Conservation (phyloP, 2,888 invertebrate genomes). For the Prenolepis imparis region DNA sequence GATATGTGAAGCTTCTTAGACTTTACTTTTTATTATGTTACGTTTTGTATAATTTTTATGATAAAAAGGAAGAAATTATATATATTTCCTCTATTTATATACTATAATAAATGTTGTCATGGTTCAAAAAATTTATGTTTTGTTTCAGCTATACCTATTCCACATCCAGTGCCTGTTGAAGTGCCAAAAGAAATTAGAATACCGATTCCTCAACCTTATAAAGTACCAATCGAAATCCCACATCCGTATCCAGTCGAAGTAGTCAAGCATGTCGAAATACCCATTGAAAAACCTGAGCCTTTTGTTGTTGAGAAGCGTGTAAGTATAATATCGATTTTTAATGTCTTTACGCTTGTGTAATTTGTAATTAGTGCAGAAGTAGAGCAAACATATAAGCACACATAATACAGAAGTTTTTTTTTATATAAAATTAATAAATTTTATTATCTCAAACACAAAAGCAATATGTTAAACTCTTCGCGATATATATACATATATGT, state of each 20-base stretch:
- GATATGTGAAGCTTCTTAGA: neutral
- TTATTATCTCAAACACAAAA: neutral
- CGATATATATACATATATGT: too few relatives aligned
- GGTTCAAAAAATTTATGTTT: neutral
- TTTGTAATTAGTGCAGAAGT: neutral
- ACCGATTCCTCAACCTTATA: conserved; percentile 88
- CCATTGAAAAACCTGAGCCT: conserved; percentile 88
- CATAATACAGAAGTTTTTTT: neutral
- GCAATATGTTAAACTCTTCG: too few relatives aligned
- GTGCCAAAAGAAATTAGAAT: conserved; percentile 87
- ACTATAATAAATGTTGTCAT: neutral
- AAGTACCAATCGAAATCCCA: conserved; percentile 87
- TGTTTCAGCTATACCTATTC: conserved; percentile 87
- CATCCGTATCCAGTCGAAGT: conserved; percentile 86
- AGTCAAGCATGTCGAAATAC: conserved; percentile 87
- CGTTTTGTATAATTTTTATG: neutral
- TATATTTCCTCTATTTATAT: neutral
- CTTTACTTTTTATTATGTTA: neutral
- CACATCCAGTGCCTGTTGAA: conserved; percentile 88
- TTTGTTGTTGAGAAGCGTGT: conserved; percentile 88
- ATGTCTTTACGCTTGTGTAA: neutral
- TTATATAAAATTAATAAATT: neutral
- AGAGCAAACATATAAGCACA: neutral
- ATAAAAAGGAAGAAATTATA: neutral
- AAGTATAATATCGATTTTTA: conserved; percentile 59